A percentile compares a stretch with the other conserved stretches of the same genome.
These are phyloP conservation scores for Porites evermanni DNA, from an alignment of 92 coral and sea anemone genomes.

Conservation along the genomic window DNA sequence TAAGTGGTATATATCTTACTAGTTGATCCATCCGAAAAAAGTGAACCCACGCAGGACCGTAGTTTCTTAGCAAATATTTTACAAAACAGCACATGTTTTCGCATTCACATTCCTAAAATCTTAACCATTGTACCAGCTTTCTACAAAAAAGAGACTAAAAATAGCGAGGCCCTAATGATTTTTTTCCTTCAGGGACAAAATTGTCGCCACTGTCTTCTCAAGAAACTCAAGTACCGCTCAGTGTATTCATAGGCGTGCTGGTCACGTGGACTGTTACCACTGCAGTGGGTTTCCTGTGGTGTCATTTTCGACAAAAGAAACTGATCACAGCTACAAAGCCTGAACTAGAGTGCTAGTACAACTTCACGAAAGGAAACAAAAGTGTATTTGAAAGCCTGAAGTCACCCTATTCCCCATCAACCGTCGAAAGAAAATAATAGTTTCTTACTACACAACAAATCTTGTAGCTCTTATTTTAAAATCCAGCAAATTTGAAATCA, in stretches of 20 bases:
- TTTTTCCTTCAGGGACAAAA: slow-evolving; percentile 30
- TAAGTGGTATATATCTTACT: no score
- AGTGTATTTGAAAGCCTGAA: background rate
- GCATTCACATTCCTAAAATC: no score
- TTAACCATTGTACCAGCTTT: no score
- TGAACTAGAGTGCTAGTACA: background rate
- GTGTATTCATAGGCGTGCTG: slow-evolving; percentile 59
- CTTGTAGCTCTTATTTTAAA: no score
- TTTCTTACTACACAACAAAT: no score
- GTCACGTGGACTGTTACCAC: slow-evolving; percentile 57
- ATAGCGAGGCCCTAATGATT: background rate
- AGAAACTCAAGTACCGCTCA: slow-evolving; percentile 60
- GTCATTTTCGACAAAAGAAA: slow-evolving; percentile 60
- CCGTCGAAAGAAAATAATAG: no score
- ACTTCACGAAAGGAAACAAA: background rate
- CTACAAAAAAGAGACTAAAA: no score
- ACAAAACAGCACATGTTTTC: no score
- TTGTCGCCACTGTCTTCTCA: background rate
- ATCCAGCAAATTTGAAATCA: no score
- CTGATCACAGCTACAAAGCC: slow-evolving; percentile 14
- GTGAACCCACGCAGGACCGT: no score
- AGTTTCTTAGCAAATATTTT: no score
- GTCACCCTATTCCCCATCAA: background rate
- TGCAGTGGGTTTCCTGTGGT: slow-evolving; percentile 58
- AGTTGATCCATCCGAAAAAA: no score